Conservation (phyloP, 2,888 invertebrate genomes). For the Diarsia dahlii region DNA sequence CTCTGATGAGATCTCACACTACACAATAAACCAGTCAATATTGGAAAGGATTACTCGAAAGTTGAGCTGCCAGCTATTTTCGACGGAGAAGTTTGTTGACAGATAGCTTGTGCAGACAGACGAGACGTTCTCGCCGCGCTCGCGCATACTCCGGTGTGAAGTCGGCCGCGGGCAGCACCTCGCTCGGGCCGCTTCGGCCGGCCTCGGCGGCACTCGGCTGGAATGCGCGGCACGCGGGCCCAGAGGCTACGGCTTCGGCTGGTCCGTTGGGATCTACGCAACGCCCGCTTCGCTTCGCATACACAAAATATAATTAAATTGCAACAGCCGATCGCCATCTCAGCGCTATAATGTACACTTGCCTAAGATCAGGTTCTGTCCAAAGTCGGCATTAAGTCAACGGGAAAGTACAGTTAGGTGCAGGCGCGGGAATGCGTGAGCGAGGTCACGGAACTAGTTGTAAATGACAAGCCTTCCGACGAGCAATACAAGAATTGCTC, state of each 20-base stretch:
- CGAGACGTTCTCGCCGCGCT: constrained; percentile 89
- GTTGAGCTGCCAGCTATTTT: constrained; percentile 82
- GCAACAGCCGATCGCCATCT: constrained; percentile 87
- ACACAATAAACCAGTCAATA: constrained; percentile 85
- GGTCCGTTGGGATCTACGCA: constrained; percentile 82
- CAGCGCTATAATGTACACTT: constrained; percentile 87
- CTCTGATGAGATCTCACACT: constrained; percentile 80
- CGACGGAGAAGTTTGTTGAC: constrained; percentile 89
- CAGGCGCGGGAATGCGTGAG: constrained; percentile 91
- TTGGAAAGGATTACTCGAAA: constrained; percentile 82
- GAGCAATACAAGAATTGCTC: constrained; percentile 84
- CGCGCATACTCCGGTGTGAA: constrained; percentile 90
- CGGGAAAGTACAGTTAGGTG: constrained; percentile 91
- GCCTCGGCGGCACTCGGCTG: constrained; percentile 81
- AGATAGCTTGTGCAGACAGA: constrained; percentile 84
- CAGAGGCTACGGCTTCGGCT: constrained; percentile 79
- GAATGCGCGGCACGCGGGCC: constrained; percentile 88
- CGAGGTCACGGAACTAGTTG: constrained; percentile 91
- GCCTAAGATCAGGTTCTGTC: constrained; percentile 89
- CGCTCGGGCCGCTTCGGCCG: constrained; percentile 80
- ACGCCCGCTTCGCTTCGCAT: constrained; percentile 82
- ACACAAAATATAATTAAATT: constrained; percentile 90
- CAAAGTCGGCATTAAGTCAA: constrained; percentile 90
- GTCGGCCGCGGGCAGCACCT: constrained; percentile 84
- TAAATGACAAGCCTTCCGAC: constrained; percentile 89